Conservation (phyloP, 92 coral and sea anemone genomes). For the Parazoanthus swiftii region DNA sequence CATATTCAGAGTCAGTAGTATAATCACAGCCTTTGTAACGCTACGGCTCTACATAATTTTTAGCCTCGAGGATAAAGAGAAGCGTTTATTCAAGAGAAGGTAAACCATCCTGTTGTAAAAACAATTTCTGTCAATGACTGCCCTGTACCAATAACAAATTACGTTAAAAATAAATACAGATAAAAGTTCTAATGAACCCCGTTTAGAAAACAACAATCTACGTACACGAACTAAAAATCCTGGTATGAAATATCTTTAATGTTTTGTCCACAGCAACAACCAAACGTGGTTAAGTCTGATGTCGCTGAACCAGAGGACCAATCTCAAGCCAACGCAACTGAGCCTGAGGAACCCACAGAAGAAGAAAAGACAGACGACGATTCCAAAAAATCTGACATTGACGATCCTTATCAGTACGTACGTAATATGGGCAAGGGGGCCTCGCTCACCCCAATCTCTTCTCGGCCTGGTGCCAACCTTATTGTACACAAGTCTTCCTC, state of each 20-base stretch:
- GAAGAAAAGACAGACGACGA: constrained; percentile 49
- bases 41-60: too few relatives aligned
- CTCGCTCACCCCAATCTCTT: constrained; percentile 85
- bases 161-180: neutral
- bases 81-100: too few relatives aligned
- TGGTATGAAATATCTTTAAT: constrained; percentile 8
- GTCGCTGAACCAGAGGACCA: constrained; percentile 49
- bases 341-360: constrained; percentile 47
- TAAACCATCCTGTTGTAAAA: too few relatives aligned
- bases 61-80: too few relatives aligned
- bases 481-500: constrained; percentile 61
- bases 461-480: constrained; percentile 77
- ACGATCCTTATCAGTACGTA: constrained; percentile 90
- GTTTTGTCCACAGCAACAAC: constrained; percentile 53
- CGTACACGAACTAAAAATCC: neutral
- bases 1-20: too few relatives aligned
- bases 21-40: too few relatives aligned
- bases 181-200: too few relatives aligned
- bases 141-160: too few relatives aligned
- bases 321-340: constrained; percentile 31
- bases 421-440: constrained; percentile 92
- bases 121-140: too few relatives aligned
- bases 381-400: constrained; percentile 56
- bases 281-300: constrained; percentile 55
- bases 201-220: neutral